Evolutionary conservation across 1,140 invertebrate species (phyloP).

Genomic region (Penaeus vannamei): DNA sequence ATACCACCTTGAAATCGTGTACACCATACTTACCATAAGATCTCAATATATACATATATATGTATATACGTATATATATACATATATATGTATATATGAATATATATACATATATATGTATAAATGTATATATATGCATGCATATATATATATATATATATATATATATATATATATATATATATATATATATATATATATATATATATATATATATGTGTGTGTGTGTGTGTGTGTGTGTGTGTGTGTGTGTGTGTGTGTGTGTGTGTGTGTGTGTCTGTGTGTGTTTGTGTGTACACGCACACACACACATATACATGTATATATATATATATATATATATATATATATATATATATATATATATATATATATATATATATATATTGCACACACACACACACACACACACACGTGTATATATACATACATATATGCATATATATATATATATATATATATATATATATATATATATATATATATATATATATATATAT

Average conservation of each 20-base stretch:
- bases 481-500: not conserved
- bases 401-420: not conserved
- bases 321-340: slow-evolving; percentile 30
- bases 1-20: too few species aligned
- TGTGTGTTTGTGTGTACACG: slow-evolving; percentile 28
- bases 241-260: not conserved
- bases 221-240: not conserved
- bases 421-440: slow-evolving; percentile 8
- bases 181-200: slow-evolving; percentile 6
- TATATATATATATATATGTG: slow-evolving; percentile 18
- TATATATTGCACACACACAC: too few species aligned
- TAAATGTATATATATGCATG: slow-evolving; percentile 11
- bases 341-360: slow-evolving; percentile 25
- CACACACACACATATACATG: not conserved
- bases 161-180: slow-evolving; percentile 20
- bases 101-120: slow-evolving; percentile 9
- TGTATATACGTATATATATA: not conserved
- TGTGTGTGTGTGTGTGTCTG: not conserved
- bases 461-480: slow-evolving; percentile 22
- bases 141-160: slow-evolving; percentile 4
- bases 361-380: slow-evolving; percentile 4
- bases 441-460: slow-evolving; percentile 1
- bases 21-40: too few species aligned
- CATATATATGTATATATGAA: slow-evolving; percentile 24
- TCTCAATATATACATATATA: too few species aligned